Conservation (phyloP, 2,113 vertebrate species). For the Perognathus longimembris region DNA sequence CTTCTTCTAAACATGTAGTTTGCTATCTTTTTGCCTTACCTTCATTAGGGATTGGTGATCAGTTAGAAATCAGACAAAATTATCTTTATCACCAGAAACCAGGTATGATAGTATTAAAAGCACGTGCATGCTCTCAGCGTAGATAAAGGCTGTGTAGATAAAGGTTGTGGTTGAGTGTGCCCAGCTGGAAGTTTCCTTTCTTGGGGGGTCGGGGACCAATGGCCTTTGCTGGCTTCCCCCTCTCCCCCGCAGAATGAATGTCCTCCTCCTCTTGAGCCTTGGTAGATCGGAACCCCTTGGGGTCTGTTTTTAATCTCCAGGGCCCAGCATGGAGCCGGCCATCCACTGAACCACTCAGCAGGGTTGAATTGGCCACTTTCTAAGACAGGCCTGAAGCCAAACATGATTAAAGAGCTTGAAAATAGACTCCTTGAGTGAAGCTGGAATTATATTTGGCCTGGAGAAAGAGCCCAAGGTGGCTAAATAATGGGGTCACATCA, state of each 20-base stretch:
- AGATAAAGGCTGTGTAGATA: not conserved
- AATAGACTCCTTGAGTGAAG: not conserved
- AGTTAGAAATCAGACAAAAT: not conserved
- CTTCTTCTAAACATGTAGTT: fast-evolving
- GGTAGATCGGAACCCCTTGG: not conserved
- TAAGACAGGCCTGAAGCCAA: conserved; percentile 7
- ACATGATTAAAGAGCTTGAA: conserved; percentile 9
- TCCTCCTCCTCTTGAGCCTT: not conserved
- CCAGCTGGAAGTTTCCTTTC: not conserved
- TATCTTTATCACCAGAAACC: not conserved
- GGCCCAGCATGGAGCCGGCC: not conserved
- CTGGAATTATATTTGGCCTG: not conserved
- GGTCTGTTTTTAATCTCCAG: not conserved
- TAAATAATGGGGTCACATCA: not conserved
- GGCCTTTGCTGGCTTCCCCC: not conserved
- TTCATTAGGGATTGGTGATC: not conserved
- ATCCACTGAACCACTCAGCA: not conserved
- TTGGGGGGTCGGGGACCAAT: not conserved
- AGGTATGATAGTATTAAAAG: not conserved
- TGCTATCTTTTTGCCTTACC: not conserved
- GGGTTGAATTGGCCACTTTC: not conserved
- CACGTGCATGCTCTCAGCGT: not conserved
- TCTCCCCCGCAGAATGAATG: not conserved
- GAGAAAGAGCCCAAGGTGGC: not conserved
- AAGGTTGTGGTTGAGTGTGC: not conserved